Conservation (phyloP, 2,113 vertebrate genomes). For the Trogon surrucura region DNA sequence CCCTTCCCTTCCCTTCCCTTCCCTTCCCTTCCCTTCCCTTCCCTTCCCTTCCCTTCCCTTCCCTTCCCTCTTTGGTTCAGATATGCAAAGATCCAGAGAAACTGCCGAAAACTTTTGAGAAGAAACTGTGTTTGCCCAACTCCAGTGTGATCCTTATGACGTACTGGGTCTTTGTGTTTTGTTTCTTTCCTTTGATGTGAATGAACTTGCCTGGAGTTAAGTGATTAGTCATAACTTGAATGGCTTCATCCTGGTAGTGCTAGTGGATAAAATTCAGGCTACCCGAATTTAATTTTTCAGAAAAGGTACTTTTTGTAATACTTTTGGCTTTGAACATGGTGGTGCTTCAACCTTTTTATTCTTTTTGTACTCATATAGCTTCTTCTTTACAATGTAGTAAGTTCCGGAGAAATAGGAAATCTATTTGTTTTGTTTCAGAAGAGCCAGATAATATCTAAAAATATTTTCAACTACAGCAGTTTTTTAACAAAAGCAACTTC, state of each 20-base stretch:
- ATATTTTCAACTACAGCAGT: background rate
- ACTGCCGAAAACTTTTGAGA: background rate
- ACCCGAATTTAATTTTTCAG: background rate
- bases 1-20: background rate
- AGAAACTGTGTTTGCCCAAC: background rate
- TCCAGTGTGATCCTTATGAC: background rate
- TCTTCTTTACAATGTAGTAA: background rate
- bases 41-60: background rate
- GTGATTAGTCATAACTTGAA: slow-evolving; percentile 35
- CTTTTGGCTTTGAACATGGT: background rate
- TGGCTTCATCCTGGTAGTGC: background rate
- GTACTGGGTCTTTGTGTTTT: background rate
- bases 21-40: background rate
- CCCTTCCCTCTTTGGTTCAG: background rate
- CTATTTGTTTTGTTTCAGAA: background rate
- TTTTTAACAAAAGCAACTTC: background rate
- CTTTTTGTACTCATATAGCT: background rate
- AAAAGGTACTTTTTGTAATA: background rate
- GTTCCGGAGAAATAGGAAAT: background rate
- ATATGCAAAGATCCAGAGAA: background rate
- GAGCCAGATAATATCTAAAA: background rate
- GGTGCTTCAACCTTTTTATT: background rate
- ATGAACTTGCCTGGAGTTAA: slow-evolving; percentile 34
- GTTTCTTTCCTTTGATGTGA: slow-evolving; percentile 50
- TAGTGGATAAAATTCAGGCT: background rate